A percentile compares a stretch with the other conserved stretches of the same genome.
phyloP scores from a whole-genome alignment of 92 coral and sea anemone genomes.

The Epizoanthus stellaris region DNA sequence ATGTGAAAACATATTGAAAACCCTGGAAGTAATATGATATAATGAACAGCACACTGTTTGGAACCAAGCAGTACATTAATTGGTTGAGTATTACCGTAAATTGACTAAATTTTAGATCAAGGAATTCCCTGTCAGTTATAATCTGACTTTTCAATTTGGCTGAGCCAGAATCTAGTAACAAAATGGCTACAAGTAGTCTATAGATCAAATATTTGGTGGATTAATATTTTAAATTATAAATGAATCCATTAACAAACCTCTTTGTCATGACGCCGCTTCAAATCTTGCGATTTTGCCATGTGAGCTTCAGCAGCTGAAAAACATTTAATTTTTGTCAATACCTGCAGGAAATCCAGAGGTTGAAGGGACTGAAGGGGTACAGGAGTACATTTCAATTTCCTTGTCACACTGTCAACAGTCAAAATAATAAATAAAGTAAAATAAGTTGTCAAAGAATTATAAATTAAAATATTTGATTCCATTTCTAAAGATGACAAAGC shows the following conservation, averaged over 20 bases:
- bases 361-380: background rate
- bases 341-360: background rate
- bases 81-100: background rate
- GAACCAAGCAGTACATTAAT: background rate
- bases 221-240: no score
- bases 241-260: conserved; percentile 52
- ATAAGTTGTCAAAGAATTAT: no score
- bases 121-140: no score
- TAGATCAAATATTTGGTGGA: no score
- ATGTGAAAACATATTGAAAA: no score
- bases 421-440: no score
- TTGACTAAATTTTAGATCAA: background rate
- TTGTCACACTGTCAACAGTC: no score
- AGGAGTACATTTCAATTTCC: background rate
- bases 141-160: no score
- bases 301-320: conserved; percentile 76
- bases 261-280: conserved; percentile 70
- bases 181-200: no score
- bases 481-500: no score
- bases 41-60: background rate
- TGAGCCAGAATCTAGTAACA: no score
- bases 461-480: background rate
- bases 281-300: conserved; percentile 72
- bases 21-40: no score
- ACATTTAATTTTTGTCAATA: background rate